A percentile compares a stretch with the other conserved stretches of the same genome.
These are phyloP conservation scores for Helogale parvula DNA, from an alignment of 2,113 vertebrate species.

Conservation along the genomic window DNA sequence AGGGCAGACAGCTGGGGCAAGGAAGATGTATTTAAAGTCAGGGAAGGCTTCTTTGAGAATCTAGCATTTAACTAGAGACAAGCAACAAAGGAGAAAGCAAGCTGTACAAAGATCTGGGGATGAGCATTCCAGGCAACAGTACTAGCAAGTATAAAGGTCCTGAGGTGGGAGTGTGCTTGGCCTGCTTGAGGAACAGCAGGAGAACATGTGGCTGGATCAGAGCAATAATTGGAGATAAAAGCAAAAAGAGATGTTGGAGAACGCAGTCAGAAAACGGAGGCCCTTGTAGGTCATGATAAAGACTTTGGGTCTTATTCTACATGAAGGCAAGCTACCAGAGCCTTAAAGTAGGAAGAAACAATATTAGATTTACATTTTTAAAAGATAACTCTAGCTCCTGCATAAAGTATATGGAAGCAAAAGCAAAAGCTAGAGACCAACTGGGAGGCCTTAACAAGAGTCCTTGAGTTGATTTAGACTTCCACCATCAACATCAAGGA, in stretches of 20 bases:
- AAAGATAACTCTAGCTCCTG: neutral
- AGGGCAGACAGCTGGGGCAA: neutral
- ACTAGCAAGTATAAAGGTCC: neutral
- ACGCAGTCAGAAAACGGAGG: neutral
- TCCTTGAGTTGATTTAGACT: neutral
- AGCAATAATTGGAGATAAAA: neutral
- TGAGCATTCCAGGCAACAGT: neutral
- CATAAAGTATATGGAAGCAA: neutral
- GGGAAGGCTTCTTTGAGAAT: neutral
- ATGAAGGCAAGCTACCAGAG: neutral
- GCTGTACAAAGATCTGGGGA: neutral
- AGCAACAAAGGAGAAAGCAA: neutral
- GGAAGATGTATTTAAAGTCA: neutral
- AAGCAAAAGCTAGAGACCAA: neutral
- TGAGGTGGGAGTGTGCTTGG: neutral
- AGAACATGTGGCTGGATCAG: neutral
- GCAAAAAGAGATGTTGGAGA: neutral
- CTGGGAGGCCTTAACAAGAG: neutral
- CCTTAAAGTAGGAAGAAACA: conserved; percentile 23
- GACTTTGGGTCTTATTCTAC: neutral
- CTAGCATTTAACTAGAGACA: conserved; percentile 2
- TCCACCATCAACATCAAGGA: neutral
- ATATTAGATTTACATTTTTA: conserved; percentile 19
- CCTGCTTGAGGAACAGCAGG: neutral
- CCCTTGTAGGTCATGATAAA: neutral